Conservation (phyloP, 2,797 vertebrate species). For the Pipistrellus nathusii region DNA sequence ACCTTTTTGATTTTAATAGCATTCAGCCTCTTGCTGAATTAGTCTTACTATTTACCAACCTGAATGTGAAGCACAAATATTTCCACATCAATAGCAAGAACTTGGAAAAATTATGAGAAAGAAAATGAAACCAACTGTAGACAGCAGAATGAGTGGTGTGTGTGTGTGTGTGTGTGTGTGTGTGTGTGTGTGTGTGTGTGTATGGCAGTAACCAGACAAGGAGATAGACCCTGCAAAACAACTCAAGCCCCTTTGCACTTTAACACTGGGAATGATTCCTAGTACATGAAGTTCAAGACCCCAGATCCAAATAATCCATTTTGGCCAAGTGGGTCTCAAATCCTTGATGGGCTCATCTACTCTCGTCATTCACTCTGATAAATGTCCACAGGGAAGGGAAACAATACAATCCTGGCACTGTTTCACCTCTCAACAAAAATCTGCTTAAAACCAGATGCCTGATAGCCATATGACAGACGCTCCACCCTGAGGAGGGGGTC, state of each 20-base stretch:
- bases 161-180: neutral
- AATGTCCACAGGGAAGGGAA: constrained; percentile 70
- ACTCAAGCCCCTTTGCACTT: neutral
- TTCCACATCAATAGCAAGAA: constrained; percentile 19
- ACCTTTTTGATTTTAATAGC: constrained; percentile 6
- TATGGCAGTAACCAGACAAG: neutral
- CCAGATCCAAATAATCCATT: constrained; percentile 55
- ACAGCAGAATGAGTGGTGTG: neutral
- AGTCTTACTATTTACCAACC: neutral
- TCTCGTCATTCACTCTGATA: constrained; percentile 65
- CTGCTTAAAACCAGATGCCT: constrained; percentile 81
- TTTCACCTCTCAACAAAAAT: constrained; percentile 72
- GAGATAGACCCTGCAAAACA: constrained; percentile 17
- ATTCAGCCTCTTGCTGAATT: neutral
- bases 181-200: neutral
- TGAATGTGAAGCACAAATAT: constrained; percentile 34
- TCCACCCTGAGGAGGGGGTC: constrained; percentile 48
- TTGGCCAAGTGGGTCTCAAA: constrained; percentile 43
- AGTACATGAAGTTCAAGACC: constrained; percentile 18
- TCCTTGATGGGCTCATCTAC: constrained; percentile 62
- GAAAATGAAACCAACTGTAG: constrained; percentile 4
- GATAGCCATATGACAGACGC: constrained; percentile 80
- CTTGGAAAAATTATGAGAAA: constrained; percentile 33
- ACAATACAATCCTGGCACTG: constrained; percentile 75
- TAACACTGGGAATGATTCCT: neutral